Conservation (phyloP, 2,888 invertebrate genomes). For the Polydesmus complanatus region DNA sequence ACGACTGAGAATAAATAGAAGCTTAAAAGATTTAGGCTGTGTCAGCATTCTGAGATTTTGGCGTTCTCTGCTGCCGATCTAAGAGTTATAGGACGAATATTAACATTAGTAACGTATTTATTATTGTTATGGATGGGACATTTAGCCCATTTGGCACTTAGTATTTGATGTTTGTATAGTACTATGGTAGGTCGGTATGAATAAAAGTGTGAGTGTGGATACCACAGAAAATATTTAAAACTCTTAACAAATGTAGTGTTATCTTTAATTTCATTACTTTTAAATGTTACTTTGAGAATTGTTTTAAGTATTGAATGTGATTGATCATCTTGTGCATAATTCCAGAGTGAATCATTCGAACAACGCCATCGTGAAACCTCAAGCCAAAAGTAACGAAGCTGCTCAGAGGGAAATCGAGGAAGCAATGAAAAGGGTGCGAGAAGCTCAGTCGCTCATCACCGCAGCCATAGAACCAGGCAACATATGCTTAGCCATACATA, state of each 20-base stretch:
- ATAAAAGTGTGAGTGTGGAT: no score
- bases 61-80: no score
- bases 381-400: constrained; percentile 87
- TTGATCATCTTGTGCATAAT: constrained; percentile 12
- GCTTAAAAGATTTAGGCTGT: no score
- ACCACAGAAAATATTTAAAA: constrained; percentile 12
- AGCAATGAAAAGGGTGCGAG: constrained; percentile 91
- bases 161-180: no score
- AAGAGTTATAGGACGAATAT: no score
- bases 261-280: background rate
- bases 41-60: no score
- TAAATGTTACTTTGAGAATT: constrained; percentile 1
- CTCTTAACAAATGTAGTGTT: background rate
- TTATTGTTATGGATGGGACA: no score
- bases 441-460: constrained; percentile 86
- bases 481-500: background rate
- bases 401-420: constrained; percentile 92
- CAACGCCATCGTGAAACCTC: constrained; percentile 71
- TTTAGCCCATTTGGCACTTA: no score
- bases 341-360: constrained; percentile 69
- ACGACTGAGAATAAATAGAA: no score
- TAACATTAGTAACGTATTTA: no score
- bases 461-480: constrained; percentile 69
- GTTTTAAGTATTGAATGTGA: constrained; percentile 6
- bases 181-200: no score